Base-by-base conservation (phyloP, 53 echinoderm and acorn worm species). In the Patiria pectinifera region DNA sequence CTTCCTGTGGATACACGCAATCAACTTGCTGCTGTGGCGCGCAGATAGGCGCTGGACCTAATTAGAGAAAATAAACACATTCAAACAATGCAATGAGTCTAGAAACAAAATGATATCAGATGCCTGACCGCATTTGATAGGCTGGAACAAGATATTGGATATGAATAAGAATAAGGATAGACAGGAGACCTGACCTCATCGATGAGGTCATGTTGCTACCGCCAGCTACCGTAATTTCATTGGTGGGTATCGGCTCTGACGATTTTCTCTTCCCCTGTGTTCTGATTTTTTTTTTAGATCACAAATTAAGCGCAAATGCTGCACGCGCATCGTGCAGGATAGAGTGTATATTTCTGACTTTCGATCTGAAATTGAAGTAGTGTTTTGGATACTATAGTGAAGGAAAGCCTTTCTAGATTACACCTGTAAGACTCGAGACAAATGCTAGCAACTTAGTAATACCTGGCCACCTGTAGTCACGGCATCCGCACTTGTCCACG, bases 381-480 rank as follows among this genome's bases (percentile, higher is more conserved):
- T 53, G 53, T 53, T 53, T 53, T 53, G 53, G 53, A 35, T 35
- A 35, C 35, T 35, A n/a, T n/a, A 35, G 53, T 8, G 8, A 53
- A 5, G 53, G 8, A 6, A 53, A 53, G 53, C 2, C 53, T 53
- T 6, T 35, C 35, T 53, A 53, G 5, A 53, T 53, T 53, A 53
- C 53, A 53, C 53, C 53, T 53, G 66, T 66, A 66, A 66, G 19
- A 53, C 53, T 53, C 53, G 2, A 66, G 19, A 66, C 66, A 14
- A 15, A 66, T 66, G 66, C 3, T 13, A 18, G 12, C 69, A 15
- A 18, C 16, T 35, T 35, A 3, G 23, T 82, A 23, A 69, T 89
- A 95, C 95, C 95, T 69, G 95, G 95, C 49, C 79, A 92, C 69
- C 71, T 92, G 83, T 92, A 94, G 69, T 94, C 91, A 16, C 94